phyloP scores from a whole-genome alignment of 2,888 invertebrate genomes.

The Dicycla oo region DNA sequence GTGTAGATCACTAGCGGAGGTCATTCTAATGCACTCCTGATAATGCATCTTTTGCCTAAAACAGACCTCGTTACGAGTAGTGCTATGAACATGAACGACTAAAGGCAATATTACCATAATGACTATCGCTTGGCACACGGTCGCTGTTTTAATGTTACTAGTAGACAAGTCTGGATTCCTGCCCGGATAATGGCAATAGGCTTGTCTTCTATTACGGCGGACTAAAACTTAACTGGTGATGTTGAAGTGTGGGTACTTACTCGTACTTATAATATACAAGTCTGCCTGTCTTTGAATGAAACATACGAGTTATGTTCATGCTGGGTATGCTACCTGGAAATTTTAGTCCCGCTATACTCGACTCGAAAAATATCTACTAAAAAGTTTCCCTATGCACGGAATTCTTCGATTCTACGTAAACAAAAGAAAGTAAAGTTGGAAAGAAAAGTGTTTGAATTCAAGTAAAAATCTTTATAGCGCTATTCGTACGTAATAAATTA shows the following conservation, averaged over 20 bases:
- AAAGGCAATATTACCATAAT: conserved; percentile 1
- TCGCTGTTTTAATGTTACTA: neutral
- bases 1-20: too few species aligned
- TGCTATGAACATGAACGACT: neutral
- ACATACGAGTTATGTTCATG: neutral
- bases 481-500: too few species aligned
- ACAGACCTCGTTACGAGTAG: too few species aligned
- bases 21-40: neutral
- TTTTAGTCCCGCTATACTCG: too few species aligned
- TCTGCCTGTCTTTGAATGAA: neutral
- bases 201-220: neutral
- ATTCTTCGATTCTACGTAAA: too few species aligned
- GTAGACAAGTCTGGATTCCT: neutral
- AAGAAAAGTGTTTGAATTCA: too few species aligned
- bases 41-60: neutral
- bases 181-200: neutral
- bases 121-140: neutral
- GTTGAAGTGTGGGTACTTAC: neutral
- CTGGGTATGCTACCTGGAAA: neutral
- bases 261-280: neutral
- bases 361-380: too few species aligned
- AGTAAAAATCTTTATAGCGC: too few species aligned
- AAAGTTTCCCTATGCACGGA: too few species aligned
- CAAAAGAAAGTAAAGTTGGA: too few species aligned
- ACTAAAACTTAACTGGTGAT: neutral